phyloP scores from a whole-genome alignment of 2,113 vertebrate species.

The Paedocypris sp. region DNA sequence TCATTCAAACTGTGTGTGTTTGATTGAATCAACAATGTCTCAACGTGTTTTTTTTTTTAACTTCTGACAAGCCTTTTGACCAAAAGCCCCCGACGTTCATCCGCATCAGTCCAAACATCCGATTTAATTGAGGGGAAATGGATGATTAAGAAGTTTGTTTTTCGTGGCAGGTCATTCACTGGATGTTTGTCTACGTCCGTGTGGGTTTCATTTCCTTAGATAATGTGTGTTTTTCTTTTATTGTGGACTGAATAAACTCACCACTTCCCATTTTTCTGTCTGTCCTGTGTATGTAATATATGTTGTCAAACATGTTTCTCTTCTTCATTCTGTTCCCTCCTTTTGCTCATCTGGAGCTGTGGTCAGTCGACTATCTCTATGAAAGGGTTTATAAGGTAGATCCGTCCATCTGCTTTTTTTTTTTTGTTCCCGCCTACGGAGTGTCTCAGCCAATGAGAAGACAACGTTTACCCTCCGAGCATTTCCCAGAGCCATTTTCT shows the following conservation, averaged over 20 bases:
- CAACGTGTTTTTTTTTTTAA: too few relatives aligned
- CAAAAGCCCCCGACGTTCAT: not conserved
- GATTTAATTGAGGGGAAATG: not conserved
- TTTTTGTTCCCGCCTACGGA: not conserved
- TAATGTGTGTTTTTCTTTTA: not conserved
- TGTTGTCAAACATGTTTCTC: constrained; percentile 12
- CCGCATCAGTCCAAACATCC: not conserved
- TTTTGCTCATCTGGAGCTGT: constrained; percentile 48
- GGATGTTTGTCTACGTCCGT: too few relatives aligned
- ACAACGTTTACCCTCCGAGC: constrained; percentile 16
- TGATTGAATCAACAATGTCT: too few relatives aligned
- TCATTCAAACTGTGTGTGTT: too few relatives aligned
- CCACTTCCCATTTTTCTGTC: not conserved
- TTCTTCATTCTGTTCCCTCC: constrained; percentile 15
- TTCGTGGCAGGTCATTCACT: too few relatives aligned
- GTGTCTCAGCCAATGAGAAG: constrained; percentile 16
- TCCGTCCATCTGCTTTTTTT: constrained; percentile 24
- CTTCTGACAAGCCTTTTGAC: too few relatives aligned
- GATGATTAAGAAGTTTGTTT: too few relatives aligned
- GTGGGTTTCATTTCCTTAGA: not conserved
- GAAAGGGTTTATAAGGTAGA: constrained; percentile 63
- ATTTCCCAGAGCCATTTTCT: too few relatives aligned
- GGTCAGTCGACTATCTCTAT: constrained; percentile 58
- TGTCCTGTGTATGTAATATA: constrained; percentile 4
- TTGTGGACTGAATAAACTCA: not conserved